Evolutionary conservation across 1,140 invertebrate genomes (phyloP).

Genomic region (Chrysopa pallens): DNA sequence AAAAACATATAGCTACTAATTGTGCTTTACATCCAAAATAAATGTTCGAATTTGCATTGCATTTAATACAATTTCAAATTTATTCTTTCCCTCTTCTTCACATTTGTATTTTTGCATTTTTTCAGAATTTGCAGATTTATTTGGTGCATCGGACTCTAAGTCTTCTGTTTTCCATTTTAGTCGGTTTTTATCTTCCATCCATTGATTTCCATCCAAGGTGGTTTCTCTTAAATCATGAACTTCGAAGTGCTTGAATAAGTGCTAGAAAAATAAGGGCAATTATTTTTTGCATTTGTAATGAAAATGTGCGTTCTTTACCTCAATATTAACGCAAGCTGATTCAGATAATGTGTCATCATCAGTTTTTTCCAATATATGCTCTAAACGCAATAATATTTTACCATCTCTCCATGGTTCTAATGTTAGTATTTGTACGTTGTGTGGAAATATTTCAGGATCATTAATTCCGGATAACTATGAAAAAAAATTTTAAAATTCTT

Average conservation of each 20-base stretch:
- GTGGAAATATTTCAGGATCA: conserved; percentile 25
- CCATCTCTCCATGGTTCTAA: conserved; percentile 42
- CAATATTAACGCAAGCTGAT: conserved; percentile 28
- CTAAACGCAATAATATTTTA: conserved; percentile 42
- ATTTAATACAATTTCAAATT: conserved; percentile 3
- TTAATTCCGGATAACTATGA: too few species aligned
- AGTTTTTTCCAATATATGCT: conserved; percentile 47
- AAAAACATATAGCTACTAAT: too few species aligned
- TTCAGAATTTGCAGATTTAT: too few species aligned
- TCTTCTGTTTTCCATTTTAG: conserved; percentile 1
- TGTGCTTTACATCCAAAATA: too few species aligned
- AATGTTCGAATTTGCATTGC: conserved; percentile 9
- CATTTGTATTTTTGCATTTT: too few species aligned
- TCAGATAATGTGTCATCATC: conserved; percentile 39
- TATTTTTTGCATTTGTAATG: too few species aligned
- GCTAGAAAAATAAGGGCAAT: too few species aligned
- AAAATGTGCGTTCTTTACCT: background rate
- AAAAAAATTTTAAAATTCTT: too few species aligned
- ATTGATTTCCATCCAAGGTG: conserved; percentile 7
- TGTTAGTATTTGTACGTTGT: conserved; percentile 52
- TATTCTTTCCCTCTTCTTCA: background rate
- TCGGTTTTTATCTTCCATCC: conserved; percentile 1
- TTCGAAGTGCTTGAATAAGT: conserved; percentile 1
- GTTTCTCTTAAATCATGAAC: conserved; percentile 4
- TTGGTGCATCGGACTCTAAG: too few species aligned